A percentile compares a stretch with the other conserved stretches of the same genome.
These are phyloP conservation scores for Rhagologus leucostigma DNA, from an alignment of 2,113 vertebrate species.

Conservation along the genomic window DNA sequence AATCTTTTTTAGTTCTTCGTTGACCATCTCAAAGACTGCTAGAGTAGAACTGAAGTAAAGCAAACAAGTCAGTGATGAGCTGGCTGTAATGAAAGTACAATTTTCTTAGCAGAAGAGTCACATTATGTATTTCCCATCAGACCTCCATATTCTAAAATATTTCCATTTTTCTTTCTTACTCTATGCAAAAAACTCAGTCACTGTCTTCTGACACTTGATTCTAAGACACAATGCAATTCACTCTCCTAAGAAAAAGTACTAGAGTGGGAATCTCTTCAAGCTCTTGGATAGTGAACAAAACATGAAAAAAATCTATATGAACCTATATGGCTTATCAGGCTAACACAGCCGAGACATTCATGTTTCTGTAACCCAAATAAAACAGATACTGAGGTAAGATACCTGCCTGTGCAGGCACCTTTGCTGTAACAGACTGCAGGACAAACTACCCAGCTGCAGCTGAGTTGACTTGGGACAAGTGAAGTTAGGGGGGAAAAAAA, in stretches of 20 bases:
- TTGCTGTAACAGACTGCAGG: background rate
- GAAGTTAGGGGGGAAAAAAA: rapidly evolving
- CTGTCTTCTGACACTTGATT: background rate
- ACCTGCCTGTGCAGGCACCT: background rate
- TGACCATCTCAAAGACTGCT: constrained; percentile 81
- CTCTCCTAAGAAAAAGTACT: background rate
- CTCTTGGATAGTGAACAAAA: background rate
- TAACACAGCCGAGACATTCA: background rate
- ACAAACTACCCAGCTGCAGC: background rate
- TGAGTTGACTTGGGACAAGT: background rate
- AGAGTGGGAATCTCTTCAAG: background rate
- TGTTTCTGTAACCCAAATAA: background rate
- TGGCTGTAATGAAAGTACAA: constrained; percentile 64
- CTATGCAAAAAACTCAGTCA: background rate
- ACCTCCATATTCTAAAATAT: background rate
- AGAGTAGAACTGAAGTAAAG: constrained; percentile 76
- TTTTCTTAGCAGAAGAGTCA: background rate
- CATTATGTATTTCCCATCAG: background rate
- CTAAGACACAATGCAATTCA: background rate
- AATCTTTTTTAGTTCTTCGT: constrained; percentile 83
- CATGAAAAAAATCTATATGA: background rate
- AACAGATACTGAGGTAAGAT: background rate
- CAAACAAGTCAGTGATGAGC: constrained; percentile 81
- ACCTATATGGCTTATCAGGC: background rate
- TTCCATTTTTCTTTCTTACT: background rate